Percentiles rank a stretch among this genome's conserved stretches.
phyloP scores from a whole-genome alignment of 2,888 invertebrate species.

The Alloplasta piceator region DNA sequence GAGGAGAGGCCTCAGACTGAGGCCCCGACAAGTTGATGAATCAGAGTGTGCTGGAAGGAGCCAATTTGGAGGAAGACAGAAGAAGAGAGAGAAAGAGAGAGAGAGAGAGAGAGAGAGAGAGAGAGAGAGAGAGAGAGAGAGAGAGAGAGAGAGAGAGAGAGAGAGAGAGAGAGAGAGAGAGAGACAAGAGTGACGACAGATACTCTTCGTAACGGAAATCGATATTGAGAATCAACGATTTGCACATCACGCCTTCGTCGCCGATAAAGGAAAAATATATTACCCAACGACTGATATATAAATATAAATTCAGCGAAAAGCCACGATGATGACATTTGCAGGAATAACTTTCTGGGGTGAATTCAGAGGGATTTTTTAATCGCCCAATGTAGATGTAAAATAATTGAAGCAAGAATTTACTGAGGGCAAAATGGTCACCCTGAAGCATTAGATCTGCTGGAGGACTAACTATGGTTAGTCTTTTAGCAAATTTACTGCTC shows the following conservation, averaged over 20 bases:
- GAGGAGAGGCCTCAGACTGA: not conserved
- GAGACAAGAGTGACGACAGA: conserved; percentile 4
- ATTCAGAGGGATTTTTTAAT: too few relatives aligned
- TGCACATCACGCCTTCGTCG: conserved; percentile 6
- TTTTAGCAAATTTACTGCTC: too few relatives aligned
- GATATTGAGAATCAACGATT: conserved; percentile 55
- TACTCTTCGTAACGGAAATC: conserved; percentile 54
- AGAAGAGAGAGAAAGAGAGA: conserved; percentile 3
- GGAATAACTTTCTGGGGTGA: too few relatives aligned
- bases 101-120: not conserved
- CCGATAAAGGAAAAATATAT: conserved; percentile 3
- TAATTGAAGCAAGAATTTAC: too few relatives aligned
- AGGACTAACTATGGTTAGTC: too few relatives aligned
- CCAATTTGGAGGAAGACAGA: not conserved
- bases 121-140: not conserved
- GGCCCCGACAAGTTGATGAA: conserved; percentile 33
- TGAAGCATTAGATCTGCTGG: too few relatives aligned
- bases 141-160: conserved; percentile 1
- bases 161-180: conserved; percentile 1
- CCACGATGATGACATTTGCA: conserved; percentile 19
- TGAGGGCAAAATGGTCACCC: too few relatives aligned
- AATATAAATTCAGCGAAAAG: not conserved
- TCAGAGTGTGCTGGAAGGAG: conserved; percentile 30
- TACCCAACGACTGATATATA: conserved; percentile 40
- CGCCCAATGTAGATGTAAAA: too few relatives aligned